Percentiles rank a stretch among this genome's conserved stretches.
These are phyloP conservation scores for Chloromyia formosa DNA, from an alignment of 2,888 invertebrate species.

Conservation along the genomic window DNA sequence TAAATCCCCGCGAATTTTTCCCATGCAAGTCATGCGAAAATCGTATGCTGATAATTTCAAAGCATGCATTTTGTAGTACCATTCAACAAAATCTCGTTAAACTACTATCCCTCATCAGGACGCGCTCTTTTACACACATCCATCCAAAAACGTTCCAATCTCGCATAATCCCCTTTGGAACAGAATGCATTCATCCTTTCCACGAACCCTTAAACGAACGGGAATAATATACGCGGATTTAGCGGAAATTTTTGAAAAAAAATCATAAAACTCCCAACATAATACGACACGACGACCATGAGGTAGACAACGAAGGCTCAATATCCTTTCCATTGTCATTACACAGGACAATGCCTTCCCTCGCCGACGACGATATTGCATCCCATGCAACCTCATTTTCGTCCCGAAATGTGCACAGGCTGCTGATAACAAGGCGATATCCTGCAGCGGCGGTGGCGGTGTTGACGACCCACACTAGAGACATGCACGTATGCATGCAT, in stretches of 20 bases:
- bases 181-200: constrained; percentile 32
- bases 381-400: constrained; percentile 11
- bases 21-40: too few species aligned
- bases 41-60: too few species aligned
- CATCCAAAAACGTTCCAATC: neutral
- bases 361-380: neutral
- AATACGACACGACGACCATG: neutral
- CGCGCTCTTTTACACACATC: neutral
- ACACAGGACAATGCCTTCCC: constrained; percentile 19
- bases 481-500: constrained; percentile 11
- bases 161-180: constrained; percentile 23
- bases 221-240: constrained; percentile 42
- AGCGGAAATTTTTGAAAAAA: constrained; percentile 12
- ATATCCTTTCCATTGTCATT: constrained; percentile 35
- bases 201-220: constrained; percentile 20
- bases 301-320: constrained; percentile 22
- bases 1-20: too few species aligned
- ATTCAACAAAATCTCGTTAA: neutral
- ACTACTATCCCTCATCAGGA: constrained; percentile 19
- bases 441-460: constrained; percentile 19
- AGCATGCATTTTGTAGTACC: neutral
- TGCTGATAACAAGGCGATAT: constrained; percentile 2
- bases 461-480: neutral
- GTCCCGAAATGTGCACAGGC: neutral
- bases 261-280: constrained; percentile 31